Conservation (phyloP, 2,888 invertebrate genomes). For the Trissonchulus latispiculum region DNA sequence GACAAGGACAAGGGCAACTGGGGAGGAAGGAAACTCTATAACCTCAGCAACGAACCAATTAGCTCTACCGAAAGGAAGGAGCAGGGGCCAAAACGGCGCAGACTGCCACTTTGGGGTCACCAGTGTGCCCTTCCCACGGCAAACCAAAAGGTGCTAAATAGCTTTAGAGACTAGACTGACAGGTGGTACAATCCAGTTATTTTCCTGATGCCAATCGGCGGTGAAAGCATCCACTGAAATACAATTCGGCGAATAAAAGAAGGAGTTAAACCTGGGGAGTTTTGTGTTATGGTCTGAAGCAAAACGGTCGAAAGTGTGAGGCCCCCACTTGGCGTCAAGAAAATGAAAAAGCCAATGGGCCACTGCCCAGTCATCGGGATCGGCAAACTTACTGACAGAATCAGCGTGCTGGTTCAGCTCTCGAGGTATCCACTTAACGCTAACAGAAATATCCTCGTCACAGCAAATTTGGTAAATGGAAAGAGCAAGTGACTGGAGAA, state of each 20-base stretch:
- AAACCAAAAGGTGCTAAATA: not conserved
- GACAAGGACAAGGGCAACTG: no score
- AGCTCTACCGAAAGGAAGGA: not conserved
- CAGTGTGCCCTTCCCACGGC: not conserved
- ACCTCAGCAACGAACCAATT: not conserved
- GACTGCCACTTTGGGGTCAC: not conserved
- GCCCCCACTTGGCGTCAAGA: not conserved
- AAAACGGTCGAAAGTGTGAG: constrained; percentile 5
- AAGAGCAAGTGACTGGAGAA: not conserved
- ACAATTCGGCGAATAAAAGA: not conserved
- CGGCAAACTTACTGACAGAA: not conserved
- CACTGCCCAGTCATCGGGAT: constrained; percentile 1
- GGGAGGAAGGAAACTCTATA: no score
- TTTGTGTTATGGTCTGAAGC: not conserved
- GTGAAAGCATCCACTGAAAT: not conserved
- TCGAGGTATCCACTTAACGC: not conserved
- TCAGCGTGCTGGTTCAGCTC: not conserved
- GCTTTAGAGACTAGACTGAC: not conserved
- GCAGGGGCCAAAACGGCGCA: not conserved
- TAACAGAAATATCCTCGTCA: not conserved
- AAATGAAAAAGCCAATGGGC: not conserved
- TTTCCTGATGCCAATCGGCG: not conserved
- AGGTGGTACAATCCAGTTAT: not conserved
- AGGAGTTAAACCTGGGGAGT: not conserved
- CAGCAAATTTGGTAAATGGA: not conserved